These are phyloP conservation scores for Sinocyclocheilus anophthalmus DNA, from an alignment of 2,113 vertebrate species.

Conservation along the genomic window DNA sequence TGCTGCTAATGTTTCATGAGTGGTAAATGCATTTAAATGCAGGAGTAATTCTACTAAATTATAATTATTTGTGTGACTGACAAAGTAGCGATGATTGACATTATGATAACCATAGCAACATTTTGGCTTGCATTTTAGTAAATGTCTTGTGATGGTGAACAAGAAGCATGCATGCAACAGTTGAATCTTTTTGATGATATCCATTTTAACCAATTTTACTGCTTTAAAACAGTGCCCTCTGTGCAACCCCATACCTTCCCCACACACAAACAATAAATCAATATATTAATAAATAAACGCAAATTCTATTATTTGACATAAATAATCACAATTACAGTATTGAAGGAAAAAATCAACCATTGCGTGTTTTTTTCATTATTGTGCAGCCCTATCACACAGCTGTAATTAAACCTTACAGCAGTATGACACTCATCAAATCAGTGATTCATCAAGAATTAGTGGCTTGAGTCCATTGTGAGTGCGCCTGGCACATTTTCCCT, in stretches of 20 bases:
- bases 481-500: slow-evolving; percentile 54
- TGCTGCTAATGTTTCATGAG: not conserved
- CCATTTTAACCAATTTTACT: not conserved
- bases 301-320: not conserved
- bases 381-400: slow-evolving; percentile 9
- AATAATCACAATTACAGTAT: not conserved
- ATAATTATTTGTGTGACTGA: not conserved
- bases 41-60: not conserved
- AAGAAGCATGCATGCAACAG: not conserved
- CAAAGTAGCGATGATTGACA: not conserved
- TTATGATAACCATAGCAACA: not conserved
- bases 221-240: not conserved
- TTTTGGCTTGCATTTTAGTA: not conserved
- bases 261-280: not conserved
- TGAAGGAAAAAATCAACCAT: not conserved
- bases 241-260: not conserved
- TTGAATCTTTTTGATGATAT: not conserved
- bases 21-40: not conserved
- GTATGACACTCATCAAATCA: slow-evolving; percentile 55
- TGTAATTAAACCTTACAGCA: slow-evolving; percentile 35
- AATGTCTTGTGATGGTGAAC: not conserved
- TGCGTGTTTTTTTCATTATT: not conserved
- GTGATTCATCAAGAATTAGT: slow-evolving; percentile 62
- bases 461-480: slow-evolving; percentile 65
- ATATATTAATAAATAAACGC: not conserved